Percentiles rank a stretch among this genome's conserved stretches.
These are phyloP conservation scores for Drosophila meridiana DNA, from an alignment of 2,888 invertebrate genomes.

Conservation along the genomic window DNA sequence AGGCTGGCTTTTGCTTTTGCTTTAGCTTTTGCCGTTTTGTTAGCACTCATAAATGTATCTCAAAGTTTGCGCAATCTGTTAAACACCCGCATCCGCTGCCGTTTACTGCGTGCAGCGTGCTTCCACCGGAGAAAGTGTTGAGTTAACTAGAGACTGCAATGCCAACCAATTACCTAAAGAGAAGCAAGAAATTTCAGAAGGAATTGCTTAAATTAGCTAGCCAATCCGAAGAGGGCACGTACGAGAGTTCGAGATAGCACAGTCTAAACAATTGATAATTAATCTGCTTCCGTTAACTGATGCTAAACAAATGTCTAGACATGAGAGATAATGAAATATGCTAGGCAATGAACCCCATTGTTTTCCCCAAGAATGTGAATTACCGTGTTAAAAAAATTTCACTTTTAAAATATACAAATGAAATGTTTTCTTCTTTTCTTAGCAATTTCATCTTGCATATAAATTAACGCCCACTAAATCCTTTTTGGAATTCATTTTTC, in stretches of 20 bases:
- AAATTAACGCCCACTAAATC: background rate
- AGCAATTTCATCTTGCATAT: background rate
- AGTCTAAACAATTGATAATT: constrained; percentile 16
- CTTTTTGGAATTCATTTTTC: background rate
- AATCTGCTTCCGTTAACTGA: constrained; percentile 9
- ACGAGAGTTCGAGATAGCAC: background rate
- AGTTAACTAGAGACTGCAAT: constrained; percentile 3
- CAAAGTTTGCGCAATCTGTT: constrained; percentile 42
- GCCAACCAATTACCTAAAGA: constrained; percentile 9
- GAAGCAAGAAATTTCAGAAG: background rate
- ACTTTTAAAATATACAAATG: background rate
- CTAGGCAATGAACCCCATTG: constrained; percentile 19
- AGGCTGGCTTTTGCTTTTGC: background rate
- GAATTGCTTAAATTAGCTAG: constrained; percentile 15
- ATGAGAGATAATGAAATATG: background rate
- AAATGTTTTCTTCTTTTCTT: no score
- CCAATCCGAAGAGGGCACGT: background rate
- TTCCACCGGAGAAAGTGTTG: constrained; percentile 44
- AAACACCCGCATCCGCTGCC: background rate
- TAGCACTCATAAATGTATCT: constrained; percentile 37
- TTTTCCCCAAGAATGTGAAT: background rate
- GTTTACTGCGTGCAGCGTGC: background rate
- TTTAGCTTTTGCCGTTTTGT: background rate
- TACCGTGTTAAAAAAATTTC: background rate
- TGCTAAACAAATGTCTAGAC: constrained; percentile 61